These are phyloP conservation scores for Heliconius cydno DNA, from an alignment of 2,888 invertebrate genomes.

Conservation along the genomic window DNA sequence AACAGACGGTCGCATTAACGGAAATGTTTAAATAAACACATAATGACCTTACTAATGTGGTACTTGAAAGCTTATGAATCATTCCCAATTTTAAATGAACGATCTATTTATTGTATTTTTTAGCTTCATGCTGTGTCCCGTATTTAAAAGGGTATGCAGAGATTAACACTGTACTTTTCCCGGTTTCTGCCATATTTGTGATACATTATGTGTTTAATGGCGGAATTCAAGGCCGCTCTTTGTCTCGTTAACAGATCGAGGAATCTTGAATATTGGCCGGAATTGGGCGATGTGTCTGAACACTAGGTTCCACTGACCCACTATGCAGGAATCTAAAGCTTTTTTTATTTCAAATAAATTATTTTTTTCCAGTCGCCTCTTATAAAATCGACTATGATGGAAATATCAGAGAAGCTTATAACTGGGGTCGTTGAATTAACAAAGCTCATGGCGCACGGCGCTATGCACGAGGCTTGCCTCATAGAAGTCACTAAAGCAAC, in stretches of 20 bases:
- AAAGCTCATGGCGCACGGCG: conserved; percentile 76
- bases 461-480: conserved; percentile 80
- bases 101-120: background rate
- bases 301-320: too few species aligned
- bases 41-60: conserved; percentile 25
- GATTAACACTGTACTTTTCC: background rate
- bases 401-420: conserved; percentile 67
- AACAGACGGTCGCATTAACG: conserved; percentile 15
- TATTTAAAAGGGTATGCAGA: background rate
- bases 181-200: too few species aligned
- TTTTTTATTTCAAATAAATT: too few species aligned
- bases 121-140: background rate
- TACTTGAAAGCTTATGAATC: conserved; percentile 10
- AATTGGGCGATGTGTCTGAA: too few species aligned
- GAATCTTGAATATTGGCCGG: too few species aligned
- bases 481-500: conserved; percentile 74
- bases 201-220: too few species aligned
- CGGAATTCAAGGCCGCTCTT: too few species aligned
- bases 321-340: too few species aligned
- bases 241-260: too few species aligned
- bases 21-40: conserved; percentile 31
- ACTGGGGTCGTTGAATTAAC: conserved; percentile 72
- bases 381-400: conserved; percentile 76
- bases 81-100: background rate
- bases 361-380: conserved; percentile 70